Base-by-base conservation (phyloP, 2,888 invertebrate genomes). In the Plutella xylostella region DNA sequence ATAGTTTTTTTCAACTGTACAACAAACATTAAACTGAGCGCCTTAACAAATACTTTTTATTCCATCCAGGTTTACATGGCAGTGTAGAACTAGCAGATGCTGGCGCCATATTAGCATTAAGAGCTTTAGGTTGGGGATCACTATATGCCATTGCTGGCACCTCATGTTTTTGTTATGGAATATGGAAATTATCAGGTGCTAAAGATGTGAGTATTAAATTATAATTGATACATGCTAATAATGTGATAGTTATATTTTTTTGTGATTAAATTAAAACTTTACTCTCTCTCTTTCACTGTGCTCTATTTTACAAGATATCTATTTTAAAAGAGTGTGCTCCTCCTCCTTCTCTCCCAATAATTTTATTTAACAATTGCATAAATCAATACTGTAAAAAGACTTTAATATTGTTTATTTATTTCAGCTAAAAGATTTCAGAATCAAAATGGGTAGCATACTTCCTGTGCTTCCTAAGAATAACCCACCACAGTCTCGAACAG, bases 141-240 rank as follows among this genome's bases (percentile, higher is more conserved):
- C 53, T 96, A 1, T 96, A 93, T 73, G 94, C 97, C 0, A 77
- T 95, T n/a, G 82, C 91, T 28, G 96, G 96, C 1, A 93, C 95
- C 45, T 88, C 93, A 7, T 69, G 91, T 42, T 70, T 97, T 43
- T 93, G 92, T 65, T 94, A 90, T 72, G 88, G 90, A 11, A 87
- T 95, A 48, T 97, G 95, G 93, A 96, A 96, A 74, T 62, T 95
- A 12, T 90, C 95, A 33, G 96, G 96, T 45, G 96, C 94, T 19
- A 87, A 88, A 60, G 88, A 92, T 86, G 94, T 94, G 84, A 86
- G 87, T 76, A 22, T 25, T 28, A 30, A 6, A 4, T 3, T 4
- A 28, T n/a, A 28, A 28, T n/a, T n/a, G n/a, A n/a, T n/a, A n/a
- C n/a, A n/a, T n/a, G n/a, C n/a, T n/a, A n/a, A n/a, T n/a, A n/a